phyloP scores from a whole-genome alignment of 1,140 invertebrate genomes.

The Papilio aristodemus region DNA sequence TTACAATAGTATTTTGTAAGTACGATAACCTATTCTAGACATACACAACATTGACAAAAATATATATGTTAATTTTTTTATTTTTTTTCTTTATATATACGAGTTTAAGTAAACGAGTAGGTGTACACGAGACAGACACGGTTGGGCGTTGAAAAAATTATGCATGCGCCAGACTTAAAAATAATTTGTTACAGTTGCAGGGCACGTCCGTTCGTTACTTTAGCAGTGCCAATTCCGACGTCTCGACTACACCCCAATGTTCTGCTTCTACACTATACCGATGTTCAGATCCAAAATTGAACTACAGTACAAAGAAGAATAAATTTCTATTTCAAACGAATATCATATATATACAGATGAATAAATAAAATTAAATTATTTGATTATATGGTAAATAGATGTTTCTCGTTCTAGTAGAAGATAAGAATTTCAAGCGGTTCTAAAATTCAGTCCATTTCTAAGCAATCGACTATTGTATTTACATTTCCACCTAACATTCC shows the following conservation, averaged over 20 bases:
- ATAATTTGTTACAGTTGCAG: conserved; percentile 66
- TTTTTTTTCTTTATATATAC: too few relatives aligned
- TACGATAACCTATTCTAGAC: too few relatives aligned
- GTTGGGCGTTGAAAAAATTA: conserved; percentile 26
- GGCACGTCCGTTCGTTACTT: conserved; percentile 71
- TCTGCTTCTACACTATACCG: conserved; percentile 15
- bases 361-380: too few relatives aligned
- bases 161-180: conserved; percentile 52
- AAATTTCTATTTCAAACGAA: conserved; percentile 48
- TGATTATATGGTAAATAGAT: conserved; percentile 23
- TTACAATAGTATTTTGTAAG: too few relatives aligned
- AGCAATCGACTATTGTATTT: conserved; percentile 11
- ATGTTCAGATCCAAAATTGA: conserved; percentile 57
- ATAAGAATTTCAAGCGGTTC: neutral
- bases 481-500: conserved; percentile 22
- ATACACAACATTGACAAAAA: too few relatives aligned
- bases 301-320: conserved; percentile 55
- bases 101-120: neutral
- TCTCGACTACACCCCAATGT: conserved; percentile 45
- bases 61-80: too few relatives aligned
- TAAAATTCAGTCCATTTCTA: conserved; percentile 10
- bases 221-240: conserved; percentile 61
- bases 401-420: neutral
- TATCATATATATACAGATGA: too few relatives aligned
- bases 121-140: neutral